Conservation (phyloP, 2,797 vertebrate genomes). For the Cetoscarus ocellatus region DNA sequence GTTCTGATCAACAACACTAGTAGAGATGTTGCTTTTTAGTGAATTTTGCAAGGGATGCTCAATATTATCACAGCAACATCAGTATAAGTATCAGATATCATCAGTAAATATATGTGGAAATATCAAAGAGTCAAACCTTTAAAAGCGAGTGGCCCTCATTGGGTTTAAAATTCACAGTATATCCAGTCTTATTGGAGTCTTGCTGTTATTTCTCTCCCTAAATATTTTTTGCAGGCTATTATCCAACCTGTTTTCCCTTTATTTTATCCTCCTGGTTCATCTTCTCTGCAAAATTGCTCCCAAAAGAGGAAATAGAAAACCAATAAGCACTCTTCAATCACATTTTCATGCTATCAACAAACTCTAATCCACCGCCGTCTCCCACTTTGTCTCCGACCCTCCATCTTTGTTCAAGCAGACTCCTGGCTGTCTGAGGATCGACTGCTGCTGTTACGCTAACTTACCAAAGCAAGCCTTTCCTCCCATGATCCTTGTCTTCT, state of each 20-base stretch:
- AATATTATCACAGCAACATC: not conserved
- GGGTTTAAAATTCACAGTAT: not conserved
- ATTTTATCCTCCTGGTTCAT: constrained; percentile 30
- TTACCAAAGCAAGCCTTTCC: constrained; percentile 33
- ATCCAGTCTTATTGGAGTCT: not conserved
- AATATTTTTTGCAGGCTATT: constrained; percentile 16
- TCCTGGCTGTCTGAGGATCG: constrained; percentile 8
- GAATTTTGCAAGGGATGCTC: too few species aligned
- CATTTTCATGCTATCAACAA: constrained; percentile 46
- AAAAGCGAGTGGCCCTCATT: not conserved
- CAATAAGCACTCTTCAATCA: constrained; percentile 14
- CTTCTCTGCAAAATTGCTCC: constrained; percentile 25
- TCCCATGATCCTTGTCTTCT: constrained; percentile 37
- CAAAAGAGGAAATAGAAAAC: constrained; percentile 37
- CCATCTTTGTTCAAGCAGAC: constrained; percentile 29
- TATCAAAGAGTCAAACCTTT: not conserved
- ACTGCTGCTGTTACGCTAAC: constrained; percentile 39
- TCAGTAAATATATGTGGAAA: too few species aligned
- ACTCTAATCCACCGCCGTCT: constrained; percentile 31
- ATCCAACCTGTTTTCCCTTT: constrained; percentile 3
- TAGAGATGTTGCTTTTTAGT: not conserved
- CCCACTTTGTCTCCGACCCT: constrained; percentile 27
- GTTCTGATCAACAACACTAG: constrained; percentile 34
- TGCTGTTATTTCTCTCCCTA: not conserved
- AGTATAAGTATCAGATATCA: too few species aligned